Conservation (phyloP, 2,113 vertebrate species). For the Alosa alosa region DNA sequence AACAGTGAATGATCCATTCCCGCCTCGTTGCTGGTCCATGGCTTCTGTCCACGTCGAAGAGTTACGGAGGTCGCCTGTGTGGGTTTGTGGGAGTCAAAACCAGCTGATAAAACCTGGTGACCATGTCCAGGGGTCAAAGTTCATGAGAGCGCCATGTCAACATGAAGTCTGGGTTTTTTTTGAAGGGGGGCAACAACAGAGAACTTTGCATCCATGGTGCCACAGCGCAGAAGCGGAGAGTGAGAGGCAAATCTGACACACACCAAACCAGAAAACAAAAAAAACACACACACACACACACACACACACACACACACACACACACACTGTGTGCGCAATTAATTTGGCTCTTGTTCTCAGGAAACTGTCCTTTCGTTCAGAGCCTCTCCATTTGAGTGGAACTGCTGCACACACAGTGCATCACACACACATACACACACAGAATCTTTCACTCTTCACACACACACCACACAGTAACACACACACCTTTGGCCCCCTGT, state of each 20-base stretch:
- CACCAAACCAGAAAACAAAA: neutral
- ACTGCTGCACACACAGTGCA: neutral
- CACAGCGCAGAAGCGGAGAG: neutral
- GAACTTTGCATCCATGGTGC: neutral
- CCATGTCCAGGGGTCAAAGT: neutral
- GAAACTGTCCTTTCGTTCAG: neutral
- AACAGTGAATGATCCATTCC: neutral
- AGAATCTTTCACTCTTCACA: neutral
- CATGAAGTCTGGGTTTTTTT: neutral
- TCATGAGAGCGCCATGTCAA: neutral
- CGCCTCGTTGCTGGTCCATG: neutral
- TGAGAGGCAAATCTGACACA: neutral
- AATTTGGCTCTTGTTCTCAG: neutral
- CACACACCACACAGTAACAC: neutral
- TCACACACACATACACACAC: neutral
- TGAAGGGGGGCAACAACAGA: neutral
- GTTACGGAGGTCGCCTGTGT: neutral
- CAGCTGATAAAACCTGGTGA: neutral
- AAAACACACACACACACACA: neutral
- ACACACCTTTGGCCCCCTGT: slow-evolving; percentile 4
- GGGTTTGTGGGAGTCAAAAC: neutral
- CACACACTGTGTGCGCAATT: neutral
- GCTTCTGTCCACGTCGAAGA: neutral
- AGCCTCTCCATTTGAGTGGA: neutral
- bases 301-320: neutral